phyloP scores from a whole-genome alignment of 2,113 vertebrate species.

The Myodes glareolus region DNA sequence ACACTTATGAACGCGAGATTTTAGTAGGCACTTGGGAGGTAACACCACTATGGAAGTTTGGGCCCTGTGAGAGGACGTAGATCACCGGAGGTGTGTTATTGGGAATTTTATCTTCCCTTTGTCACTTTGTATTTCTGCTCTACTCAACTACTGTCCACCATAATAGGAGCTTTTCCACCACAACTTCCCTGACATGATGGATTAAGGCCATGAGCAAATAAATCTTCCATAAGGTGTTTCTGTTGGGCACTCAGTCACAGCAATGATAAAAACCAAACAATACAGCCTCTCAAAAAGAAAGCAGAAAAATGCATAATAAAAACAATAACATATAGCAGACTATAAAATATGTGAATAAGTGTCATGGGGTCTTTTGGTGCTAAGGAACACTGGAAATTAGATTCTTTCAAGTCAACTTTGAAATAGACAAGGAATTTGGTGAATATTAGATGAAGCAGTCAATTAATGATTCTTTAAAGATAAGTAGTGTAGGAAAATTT shows the following conservation, averaged over 20 bases:
- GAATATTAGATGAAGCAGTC: not conserved
- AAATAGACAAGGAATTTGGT: not conserved
- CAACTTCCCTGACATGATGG: not conserved
- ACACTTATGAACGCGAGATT: not conserved
- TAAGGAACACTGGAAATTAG: not conserved
- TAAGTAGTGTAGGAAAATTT: not conserved
- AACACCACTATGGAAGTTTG: not conserved
- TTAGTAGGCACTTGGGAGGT: not conserved
- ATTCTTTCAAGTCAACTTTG: not conserved
- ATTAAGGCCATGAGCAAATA: not conserved
- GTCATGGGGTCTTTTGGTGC: not conserved
- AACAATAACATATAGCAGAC: not conserved
- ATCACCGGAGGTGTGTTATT: not conserved
- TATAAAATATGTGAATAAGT: not conserved
- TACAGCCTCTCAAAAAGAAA: not conserved
- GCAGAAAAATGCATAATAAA: not conserved
- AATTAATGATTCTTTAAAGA: not conserved
- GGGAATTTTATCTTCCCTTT: not conserved
- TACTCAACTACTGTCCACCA: not conserved
- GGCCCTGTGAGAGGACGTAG: not conserved
- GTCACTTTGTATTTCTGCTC: not conserved
- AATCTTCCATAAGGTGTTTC: not conserved
- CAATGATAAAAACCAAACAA: not conserved
- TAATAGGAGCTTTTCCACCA: not conserved
- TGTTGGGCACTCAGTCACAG: not conserved